phyloP scores from a whole-genome alignment of 2,888 invertebrate genomes.

The Torymus aiolomorphi region DNA sequence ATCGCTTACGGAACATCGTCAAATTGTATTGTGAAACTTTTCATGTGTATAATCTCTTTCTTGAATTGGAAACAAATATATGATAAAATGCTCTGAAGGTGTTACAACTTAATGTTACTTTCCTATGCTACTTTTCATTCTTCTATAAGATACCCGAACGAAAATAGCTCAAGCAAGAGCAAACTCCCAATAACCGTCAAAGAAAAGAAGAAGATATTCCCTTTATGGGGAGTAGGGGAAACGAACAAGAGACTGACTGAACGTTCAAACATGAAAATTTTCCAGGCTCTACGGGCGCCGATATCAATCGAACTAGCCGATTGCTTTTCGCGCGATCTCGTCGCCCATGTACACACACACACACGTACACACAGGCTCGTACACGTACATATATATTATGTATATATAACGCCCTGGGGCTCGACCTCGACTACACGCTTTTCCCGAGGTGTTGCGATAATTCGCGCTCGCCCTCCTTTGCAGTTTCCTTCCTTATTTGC shows the following conservation, averaged over 20 bases:
- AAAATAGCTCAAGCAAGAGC: not conserved
- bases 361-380: not conserved
- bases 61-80: no score
- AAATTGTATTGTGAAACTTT: no score
- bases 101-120: no score
- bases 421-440: conserved; percentile 39
- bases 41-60: no score
- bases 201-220: conserved; percentile 9
- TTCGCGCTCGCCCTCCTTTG: conserved; percentile 65
- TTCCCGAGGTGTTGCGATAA: conserved; percentile 68
- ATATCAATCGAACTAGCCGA: conserved; percentile 30
- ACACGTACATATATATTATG: not conserved
- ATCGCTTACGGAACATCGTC: no score
- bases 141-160: no score
- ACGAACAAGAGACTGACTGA: not conserved
- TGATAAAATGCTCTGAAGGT: no score
- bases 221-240: not conserved
- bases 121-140: no score
- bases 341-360: not conserved
- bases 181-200: not conserved
- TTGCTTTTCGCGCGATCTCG: conserved; percentile 30
- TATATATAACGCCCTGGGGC: no score
- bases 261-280: conserved; percentile 13
- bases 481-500: conserved; percentile 70
- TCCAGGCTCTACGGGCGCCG: conserved; percentile 3